A percentile compares a stretch with the other conserved stretches of the same genome.
These are phyloP conservation scores for Cydia fagiglandana DNA, from an alignment of 1,140 invertebrate species.

Conservation along the genomic window DNA sequence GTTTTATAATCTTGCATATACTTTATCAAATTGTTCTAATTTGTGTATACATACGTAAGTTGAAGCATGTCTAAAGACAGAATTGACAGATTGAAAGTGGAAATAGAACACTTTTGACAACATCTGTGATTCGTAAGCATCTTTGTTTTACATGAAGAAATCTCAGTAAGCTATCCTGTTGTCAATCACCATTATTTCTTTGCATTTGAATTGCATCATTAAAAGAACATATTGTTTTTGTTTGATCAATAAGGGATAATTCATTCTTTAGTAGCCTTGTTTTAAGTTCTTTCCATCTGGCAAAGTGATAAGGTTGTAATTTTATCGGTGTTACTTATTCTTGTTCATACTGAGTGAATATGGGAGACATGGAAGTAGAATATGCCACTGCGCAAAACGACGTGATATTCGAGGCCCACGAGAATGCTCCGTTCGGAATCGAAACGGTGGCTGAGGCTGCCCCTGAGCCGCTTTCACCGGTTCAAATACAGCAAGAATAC, in stretches of 20 bases:
- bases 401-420: constrained; percentile 14
- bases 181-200: not conserved
- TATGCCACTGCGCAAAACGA: constrained; percentile 11
- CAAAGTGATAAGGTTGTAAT: not conserved
- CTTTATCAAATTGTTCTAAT: too few species aligned
- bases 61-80: not conserved
- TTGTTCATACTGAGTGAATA: constrained; percentile 4
- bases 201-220: not conserved
- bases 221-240: constrained; percentile 4
- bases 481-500: constrained; percentile 72
- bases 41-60: not conserved
- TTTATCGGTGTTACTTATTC: not conserved
- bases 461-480: constrained; percentile 41
- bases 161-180: not conserved
- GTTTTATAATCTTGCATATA: too few species aligned
- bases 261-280: not conserved
- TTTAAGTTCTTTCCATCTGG: not conserved
- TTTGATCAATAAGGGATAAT: not conserved
- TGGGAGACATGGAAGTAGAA: constrained; percentile 16
- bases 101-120: not conserved
- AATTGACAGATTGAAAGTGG: not conserved
- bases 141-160: not conserved
- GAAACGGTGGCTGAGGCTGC: not conserved
- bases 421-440: constrained; percentile 21
- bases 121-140: not conserved